A percentile compares a stretch with the other conserved stretches of the same genome.
Evolutionary conservation across 2,888 invertebrate species (phyloP).

Genomic region (Andrena flavipes): DNA sequence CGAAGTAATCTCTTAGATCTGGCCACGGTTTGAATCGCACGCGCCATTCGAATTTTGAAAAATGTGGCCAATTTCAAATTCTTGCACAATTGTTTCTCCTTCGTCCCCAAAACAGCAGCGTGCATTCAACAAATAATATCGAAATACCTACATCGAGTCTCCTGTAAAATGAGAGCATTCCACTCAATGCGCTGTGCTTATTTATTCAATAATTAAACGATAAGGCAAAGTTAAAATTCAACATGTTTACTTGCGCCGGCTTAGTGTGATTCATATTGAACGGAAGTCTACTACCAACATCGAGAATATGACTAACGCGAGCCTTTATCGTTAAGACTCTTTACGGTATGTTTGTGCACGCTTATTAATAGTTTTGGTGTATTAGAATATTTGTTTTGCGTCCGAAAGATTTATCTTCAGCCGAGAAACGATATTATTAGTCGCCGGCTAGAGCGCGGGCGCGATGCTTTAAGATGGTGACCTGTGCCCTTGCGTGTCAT

Average conservation of each 20-base stretch:
- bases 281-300: constrained; percentile 21
- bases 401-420: constrained; percentile 10
- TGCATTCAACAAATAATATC: background rate
- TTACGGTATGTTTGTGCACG: constrained; percentile 10
- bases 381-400: constrained; percentile 20
- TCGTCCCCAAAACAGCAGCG: background rate
- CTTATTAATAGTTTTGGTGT: constrained; percentile 14
- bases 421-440: constrained; percentile 42
- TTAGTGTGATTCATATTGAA: background rate
- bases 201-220: constrained; percentile 29
- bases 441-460: constrained; percentile 42
- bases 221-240: constrained; percentile 27
- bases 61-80: background rate
- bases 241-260: constrained; percentile 9
- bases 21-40: background rate
- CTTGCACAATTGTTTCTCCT: background rate
- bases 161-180: constrained; percentile 5
- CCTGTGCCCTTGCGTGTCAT: constrained; percentile 80
- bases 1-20: background rate
- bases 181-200: constrained; percentile 2
- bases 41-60: background rate
- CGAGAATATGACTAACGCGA: background rate
- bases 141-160: background rate
- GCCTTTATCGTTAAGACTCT: constrained; percentile 7
- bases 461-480: constrained; percentile 71